phyloP scores from a whole-genome alignment of 2,888 invertebrate genomes.

The Megamerina dolium region DNA sequence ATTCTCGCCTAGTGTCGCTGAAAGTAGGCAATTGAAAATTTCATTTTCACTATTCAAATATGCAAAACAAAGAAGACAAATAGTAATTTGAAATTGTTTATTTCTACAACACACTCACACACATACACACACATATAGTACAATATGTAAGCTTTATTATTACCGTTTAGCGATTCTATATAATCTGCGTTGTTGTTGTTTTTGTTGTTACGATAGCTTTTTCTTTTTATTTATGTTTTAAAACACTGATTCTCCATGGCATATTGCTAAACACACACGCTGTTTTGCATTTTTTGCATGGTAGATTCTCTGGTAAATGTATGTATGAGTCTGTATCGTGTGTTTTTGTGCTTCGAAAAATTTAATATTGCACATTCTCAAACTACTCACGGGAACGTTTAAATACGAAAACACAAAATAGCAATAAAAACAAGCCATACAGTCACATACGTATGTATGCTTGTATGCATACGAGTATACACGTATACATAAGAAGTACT shows the following conservation, averaged over 20 bases:
- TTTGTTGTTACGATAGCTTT: background rate
- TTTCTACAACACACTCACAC: too few relatives aligned
- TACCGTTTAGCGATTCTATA: conserved; percentile 5
- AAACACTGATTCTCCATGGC: too few relatives aligned
- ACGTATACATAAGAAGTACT: background rate
- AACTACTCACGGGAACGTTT: conserved; percentile 6
- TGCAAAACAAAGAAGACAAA: background rate
- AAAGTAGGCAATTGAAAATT: conserved; percentile 11
- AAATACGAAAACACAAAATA: conserved; percentile 1
- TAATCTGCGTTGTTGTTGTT: background rate
- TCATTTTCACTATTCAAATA: conserved; percentile 6
- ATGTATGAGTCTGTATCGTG: too few relatives aligned
- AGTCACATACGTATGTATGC: too few relatives aligned
- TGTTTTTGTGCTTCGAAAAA: too few relatives aligned
- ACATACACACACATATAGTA: too few relatives aligned
- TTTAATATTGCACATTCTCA: too few relatives aligned
- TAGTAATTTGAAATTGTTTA: conserved; percentile 16
- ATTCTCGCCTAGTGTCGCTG: too few relatives aligned
- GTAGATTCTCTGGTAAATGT: too few relatives aligned
- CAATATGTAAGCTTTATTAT: conserved; percentile 8
- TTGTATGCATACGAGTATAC: too few relatives aligned
- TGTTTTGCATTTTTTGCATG: background rate
- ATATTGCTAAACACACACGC: background rate
- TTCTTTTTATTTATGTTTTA: background rate
- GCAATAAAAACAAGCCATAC: conserved; percentile 2